Conservation (phyloP, 2,113 vertebrate species). For the Seriola rivoliana region DNA sequence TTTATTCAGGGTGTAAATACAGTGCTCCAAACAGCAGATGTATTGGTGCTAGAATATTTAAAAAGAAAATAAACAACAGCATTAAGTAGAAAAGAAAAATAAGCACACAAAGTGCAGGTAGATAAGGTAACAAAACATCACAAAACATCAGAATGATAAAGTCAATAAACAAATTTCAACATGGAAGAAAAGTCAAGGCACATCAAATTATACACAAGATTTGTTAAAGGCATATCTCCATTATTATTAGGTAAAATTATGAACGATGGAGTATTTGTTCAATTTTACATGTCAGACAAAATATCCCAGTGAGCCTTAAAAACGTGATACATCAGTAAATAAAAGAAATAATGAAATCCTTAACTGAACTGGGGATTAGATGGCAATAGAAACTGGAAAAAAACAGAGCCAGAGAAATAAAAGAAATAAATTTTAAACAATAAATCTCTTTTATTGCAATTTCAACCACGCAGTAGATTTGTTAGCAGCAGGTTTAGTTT, state of each 20-base stretch:
- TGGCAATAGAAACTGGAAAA: neutral
- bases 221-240: neutral
- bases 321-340: neutral
- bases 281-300: neutral
- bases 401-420: neutral
- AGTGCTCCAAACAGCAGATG: neutral
- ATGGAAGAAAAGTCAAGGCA: neutral
- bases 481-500: neutral
- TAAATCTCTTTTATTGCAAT: neutral
- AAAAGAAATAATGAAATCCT: neutral
- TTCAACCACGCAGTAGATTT: neutral
- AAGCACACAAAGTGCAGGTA: neutral
- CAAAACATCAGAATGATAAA: neutral
- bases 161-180: neutral
- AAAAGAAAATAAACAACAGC: neutral
- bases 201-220: neutral
- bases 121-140: neutral
- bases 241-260: neutral
- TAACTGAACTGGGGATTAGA: neutral
- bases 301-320: neutral
- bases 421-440: neutral
- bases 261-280: too few species aligned
- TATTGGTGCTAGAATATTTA: neutral
- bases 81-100: neutral
- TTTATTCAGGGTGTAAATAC: neutral